A percentile compares a stretch with the other conserved stretches of the same genome.
Evolutionary conservation across 2,888 invertebrate genomes (phyloP).

Genomic region (Thyatira batis): DNA sequence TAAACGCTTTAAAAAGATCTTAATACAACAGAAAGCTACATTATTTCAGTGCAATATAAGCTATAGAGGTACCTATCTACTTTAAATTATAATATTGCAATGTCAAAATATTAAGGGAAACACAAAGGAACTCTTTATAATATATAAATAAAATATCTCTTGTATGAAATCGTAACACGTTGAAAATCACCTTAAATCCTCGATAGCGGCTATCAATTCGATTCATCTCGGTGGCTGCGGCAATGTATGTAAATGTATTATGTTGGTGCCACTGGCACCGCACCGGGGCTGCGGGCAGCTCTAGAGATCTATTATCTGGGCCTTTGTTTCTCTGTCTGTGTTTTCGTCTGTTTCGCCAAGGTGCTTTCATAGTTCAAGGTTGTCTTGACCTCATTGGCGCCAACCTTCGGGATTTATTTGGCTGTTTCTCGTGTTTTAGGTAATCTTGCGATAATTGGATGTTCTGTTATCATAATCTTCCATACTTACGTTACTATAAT

Average conservation of each 20-base stretch:
- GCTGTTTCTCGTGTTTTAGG: background rate
- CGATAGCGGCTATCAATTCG: constrained; percentile 57
- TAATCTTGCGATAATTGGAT: background rate
- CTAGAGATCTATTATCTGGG: constrained; percentile 54
- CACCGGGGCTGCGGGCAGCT: background rate
- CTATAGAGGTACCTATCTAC: no score
- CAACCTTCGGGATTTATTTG: background rate
- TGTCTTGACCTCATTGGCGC: constrained; percentile 14
- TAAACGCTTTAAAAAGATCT: no score
- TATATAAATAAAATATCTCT: background rate
- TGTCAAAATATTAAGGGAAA: no score
- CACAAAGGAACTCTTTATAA: no score
- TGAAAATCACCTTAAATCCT: constrained; percentile 33
- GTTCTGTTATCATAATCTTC: background rate
- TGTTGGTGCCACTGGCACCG: constrained; percentile 42
- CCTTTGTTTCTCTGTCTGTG: constrained; percentile 47
- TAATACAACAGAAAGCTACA: no score
- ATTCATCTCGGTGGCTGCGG: constrained; percentile 57
- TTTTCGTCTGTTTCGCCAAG: constrained; percentile 30
- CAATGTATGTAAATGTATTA: constrained; percentile 65
- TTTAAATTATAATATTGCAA: no score
- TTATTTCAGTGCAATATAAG: no score
- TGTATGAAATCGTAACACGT: constrained; percentile 1
- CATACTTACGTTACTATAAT: no score
- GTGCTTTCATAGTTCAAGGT: constrained; percentile 43